phyloP scores from a whole-genome alignment of 2,797 vertebrate genomes.

The Lithobates pipiens region DNA sequence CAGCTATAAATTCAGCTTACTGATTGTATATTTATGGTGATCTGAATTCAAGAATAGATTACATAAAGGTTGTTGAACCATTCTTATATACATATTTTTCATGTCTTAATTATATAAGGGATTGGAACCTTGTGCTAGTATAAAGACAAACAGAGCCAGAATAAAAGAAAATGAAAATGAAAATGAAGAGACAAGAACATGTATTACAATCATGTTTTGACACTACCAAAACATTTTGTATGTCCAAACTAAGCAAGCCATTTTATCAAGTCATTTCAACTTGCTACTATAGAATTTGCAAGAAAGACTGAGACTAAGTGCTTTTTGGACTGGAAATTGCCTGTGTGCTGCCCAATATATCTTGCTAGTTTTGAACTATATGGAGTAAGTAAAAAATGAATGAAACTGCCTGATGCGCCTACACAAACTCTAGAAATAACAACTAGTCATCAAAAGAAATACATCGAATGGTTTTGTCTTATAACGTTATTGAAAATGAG shows the following conservation, averaged over 20 bases:
- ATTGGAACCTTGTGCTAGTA: not conserved
- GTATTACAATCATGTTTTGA: not conserved
- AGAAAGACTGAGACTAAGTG: no score
- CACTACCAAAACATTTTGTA: not conserved
- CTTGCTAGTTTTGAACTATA: no score
- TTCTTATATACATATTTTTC: conserved; percentile 58
- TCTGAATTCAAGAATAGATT: conserved; percentile 65
- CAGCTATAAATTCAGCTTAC: no score
- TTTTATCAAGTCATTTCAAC: not conserved
- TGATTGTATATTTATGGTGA: conserved; percentile 1
- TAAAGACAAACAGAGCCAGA: not conserved
- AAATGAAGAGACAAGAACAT: not conserved
- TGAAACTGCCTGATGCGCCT: no score
- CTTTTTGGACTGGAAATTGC: no score
- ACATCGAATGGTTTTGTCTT: no score
- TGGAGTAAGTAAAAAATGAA: no score
- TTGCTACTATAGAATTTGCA: no score
- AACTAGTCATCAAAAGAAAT: no score
- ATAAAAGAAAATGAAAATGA: conserved; percentile 1
- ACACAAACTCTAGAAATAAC: no score
- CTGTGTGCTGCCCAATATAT: no score
- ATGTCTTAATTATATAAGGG: not conserved
- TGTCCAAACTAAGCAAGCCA: conserved; percentile 12
- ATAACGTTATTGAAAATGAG: no score
- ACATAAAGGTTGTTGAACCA: conserved; percentile 44